Base-by-base conservation (phyloP, 2,888 invertebrate genomes). In the Drosophila nr. medialis region DNA sequence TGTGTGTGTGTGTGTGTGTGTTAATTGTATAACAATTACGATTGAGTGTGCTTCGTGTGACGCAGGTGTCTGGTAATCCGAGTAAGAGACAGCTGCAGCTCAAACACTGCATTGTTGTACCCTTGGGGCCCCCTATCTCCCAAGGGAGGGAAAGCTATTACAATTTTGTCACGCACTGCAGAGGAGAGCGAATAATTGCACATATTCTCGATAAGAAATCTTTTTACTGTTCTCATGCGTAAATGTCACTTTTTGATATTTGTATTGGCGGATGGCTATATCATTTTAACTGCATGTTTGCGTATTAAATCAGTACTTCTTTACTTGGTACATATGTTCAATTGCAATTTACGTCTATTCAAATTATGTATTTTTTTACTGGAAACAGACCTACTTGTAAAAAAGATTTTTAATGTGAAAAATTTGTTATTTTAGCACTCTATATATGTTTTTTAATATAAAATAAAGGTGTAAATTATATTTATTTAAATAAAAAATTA, bases 31-130 rank as follows among this genome's bases (percentile, higher is more conserved):
- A 77, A 78, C 71, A 60, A 60, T 7, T 51, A 65, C 63, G 49
- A 64, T 60, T 60, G 56, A 67, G 62, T 50, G 64, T 45, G 59
- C 78, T 62, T 62, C 60, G 61, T 71, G 75, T 77, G 77, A 77
- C 77, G 77, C 75, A 77, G 78, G 64, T 67, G 77, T 75, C 55
- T 63, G 78, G 78, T 78, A 78, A 78, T 68, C 53, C 68, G 79
- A 78, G 77, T 62, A 75, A 62, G 59, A 66, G 58, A 58, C 66
- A 66, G 64, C 59, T 79, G 75, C 64, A 64, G 38, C 51, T 56
- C 40, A 36, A 63, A 27, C 32, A 60, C 24, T 64, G 74, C 58
- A 69, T 69, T 75, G 74, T 75, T 69, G n/a, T 50, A 27, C 60
- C 59, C 45, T 56, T 53, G 21, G 42, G 30, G 30, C 24, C 45